Base-by-base conservation (phyloP, 2,113 vertebrate species). In the Megalops atlanticus region DNA sequence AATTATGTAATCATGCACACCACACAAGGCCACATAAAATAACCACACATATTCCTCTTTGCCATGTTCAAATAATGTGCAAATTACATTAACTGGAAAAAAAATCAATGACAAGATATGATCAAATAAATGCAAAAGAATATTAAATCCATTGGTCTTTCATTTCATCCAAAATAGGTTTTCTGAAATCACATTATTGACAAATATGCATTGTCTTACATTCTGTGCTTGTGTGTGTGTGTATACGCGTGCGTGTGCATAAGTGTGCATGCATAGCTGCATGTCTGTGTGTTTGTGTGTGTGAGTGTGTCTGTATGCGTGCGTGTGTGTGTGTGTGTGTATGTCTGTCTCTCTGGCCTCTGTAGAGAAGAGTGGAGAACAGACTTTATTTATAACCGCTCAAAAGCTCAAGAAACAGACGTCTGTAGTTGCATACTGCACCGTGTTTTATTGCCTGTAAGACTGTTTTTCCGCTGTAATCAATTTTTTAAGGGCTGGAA, bases 401-500 rank as follows among this genome's bases (percentile, higher is more conserved):
- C 80, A 39, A 70, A 69, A 84, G 79, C 38, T n/a, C 79, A 52
- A 77, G 82, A 82, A 85, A 84, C 80, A 80, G 78, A 69, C 76
- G 35, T 87, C 84, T 85, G 80, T 79, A 78, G 82, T 78, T 82
- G 78, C 82, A 81, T 64, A 84, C 33, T 31, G 38, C 12, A 70
- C 38, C 76, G 52, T 81, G 77, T 83, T 85, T 85, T 84, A 86
- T 80, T 77, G 77, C 83, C 76, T 72, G n/a, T 68, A 74, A 78
- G 81, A 80, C 71, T 45, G 76, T 73, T 84, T 78, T 80, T 74
- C 64, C 12, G 31, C 71, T 72, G 80, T 84, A 85, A 86, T 86
- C 76, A 86, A 76, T 87, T 85, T 86, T 86, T 78, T 84, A 85
- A 81, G 84, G 77, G 83, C 40, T 45, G 77, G 15, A n/a, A 68